Base-by-base conservation (phyloP, 2,888 invertebrate genomes). In the Orchestes rusci region DNA sequence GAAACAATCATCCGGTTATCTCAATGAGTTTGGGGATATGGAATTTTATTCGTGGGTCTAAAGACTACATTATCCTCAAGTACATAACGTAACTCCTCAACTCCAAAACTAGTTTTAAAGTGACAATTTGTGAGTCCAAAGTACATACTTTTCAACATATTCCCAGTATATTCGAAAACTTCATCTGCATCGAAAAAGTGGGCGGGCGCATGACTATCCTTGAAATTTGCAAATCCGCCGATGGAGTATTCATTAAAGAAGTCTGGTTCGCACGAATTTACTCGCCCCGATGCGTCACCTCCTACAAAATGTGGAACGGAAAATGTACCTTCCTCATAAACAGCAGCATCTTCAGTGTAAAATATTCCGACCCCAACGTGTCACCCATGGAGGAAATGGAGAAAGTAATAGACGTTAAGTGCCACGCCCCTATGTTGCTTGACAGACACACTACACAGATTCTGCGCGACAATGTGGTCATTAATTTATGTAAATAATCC, bases 211-310 rank as follows among this genome's bases (percentile, higher is more conserved):
- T 68, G 43, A 63, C 64, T 1, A 64, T 69, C 12, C 57, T 59
- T 3, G 62, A 64, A 54, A 39, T 67, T 8, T 52, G 31, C 16
- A 56, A 52, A n/a, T 46, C 55, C 4, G 50, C 55, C 13, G 59
- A 58, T 17, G 50, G 52, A 7, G 56, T 56, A 18, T 54, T 56
- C 16, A 48, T 66, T n/a, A 53, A 56, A 37, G 64, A 64, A 51
- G 57, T 66, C 12, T 66, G 66, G 53, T 67, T 64, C 43, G 59
- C 63, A 1, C 52, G 68, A 36, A 64, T 69, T 23, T 68, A 67
- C 48, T 67, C 68, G 0, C 67, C 67, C 1, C 60, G 59, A 16
- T 59, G 61, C 53, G 59, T 67, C 8, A 63, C 63, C 1, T 61
- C 63, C 29, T 55, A 65, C 42, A 63, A 63, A 41, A 62, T 69